These are phyloP conservation scores for Nephrotoma appendiculata DNA, from an alignment of 2,888 invertebrate species.

Conservation along the genomic window DNA sequence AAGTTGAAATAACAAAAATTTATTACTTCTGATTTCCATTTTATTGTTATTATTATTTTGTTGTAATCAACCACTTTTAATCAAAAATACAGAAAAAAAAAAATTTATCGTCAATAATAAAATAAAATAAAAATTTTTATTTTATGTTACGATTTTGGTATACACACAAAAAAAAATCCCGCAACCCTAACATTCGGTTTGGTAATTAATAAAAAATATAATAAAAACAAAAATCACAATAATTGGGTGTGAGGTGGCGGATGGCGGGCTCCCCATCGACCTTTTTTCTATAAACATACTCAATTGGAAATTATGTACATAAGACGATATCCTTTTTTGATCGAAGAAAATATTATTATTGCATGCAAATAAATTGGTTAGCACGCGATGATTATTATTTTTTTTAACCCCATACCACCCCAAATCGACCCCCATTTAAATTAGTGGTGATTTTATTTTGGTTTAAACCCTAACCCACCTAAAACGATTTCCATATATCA, in stretches of 20 bases:
- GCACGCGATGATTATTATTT: constrained; percentile 3
- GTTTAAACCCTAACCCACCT: background rate
- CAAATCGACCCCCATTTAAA: background rate
- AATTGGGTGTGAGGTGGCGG: background rate
- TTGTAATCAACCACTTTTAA: background rate
- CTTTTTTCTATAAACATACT: background rate
- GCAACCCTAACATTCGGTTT: background rate
- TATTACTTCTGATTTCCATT: background rate
- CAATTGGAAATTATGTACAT: background rate
- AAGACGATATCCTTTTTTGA: background rate
- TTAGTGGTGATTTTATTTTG: background rate
- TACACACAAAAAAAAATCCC: background rate
- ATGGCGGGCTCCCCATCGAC: background rate
- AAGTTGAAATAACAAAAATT: background rate
- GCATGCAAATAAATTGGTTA: constrained; percentile 4
- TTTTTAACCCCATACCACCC: background rate
- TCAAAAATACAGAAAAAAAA: background rate
- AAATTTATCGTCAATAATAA: background rate
- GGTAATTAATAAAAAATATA: background rate
- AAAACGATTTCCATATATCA: background rate
- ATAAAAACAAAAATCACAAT: background rate
- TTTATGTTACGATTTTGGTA: background rate
- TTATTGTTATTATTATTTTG: background rate
- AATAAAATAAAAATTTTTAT: background rate
- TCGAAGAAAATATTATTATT: constrained; percentile 2